These are phyloP conservation scores for Nephrotoma appendiculata DNA, from an alignment of 2,888 invertebrate genomes.

Conservation along the genomic window DNA sequence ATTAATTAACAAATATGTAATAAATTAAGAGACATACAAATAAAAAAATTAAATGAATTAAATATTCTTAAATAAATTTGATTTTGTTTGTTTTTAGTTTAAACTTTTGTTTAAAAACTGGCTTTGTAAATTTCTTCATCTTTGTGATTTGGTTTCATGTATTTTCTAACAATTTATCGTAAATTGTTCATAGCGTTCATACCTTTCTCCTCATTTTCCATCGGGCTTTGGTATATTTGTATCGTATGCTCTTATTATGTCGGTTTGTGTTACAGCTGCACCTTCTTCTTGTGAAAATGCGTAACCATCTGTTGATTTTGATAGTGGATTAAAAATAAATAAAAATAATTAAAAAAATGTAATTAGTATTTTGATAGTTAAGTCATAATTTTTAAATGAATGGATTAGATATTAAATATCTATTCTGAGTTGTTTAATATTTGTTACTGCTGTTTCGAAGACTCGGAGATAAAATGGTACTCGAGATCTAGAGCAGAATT, in stretches of 20 bases:
- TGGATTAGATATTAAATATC: neutral
- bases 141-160: neutral
- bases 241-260: constrained; percentile 92
- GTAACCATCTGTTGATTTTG: constrained; percentile 65
- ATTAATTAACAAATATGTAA: neutral
- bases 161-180: neutral
- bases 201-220: constrained; percentile 30
- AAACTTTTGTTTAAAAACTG: neutral
- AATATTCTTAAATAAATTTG: neutral
- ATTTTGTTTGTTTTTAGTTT: neutral
- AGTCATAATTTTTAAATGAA: neutral
- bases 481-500: too few relatives aligned
- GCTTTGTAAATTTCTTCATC: neutral
- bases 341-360: neutral
- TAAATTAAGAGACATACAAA: neutral
- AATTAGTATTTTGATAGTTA: neutral
- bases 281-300: constrained; percentile 99
- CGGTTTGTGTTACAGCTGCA: constrained; percentile 85
- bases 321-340: neutral
- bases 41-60: neutral
- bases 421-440: neutral
- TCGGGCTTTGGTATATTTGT: constrained; percentile 74
- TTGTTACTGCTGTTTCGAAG: too few relatives aligned
- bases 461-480: too few relatives aligned
- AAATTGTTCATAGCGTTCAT: neutral